phyloP scores from a whole-genome alignment of 2,888 invertebrate genomes.

The Syrphus vitripennis region DNA sequence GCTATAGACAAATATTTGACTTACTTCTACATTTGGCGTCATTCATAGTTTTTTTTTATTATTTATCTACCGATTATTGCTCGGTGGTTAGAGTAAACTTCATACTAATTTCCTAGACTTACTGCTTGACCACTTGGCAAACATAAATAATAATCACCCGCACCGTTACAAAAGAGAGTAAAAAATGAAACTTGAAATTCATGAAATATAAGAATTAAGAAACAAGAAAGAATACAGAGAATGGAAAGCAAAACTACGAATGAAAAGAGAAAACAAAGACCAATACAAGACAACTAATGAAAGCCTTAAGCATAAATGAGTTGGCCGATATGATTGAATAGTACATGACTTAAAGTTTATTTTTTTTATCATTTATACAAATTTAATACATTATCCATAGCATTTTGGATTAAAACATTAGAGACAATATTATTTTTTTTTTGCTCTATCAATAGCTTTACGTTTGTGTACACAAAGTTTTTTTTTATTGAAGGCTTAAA shows the following conservation, averaged over 20 bases:
- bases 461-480: no score
- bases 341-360: neutral
- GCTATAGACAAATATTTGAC: slow-evolving; percentile 62
- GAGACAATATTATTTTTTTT: no score
- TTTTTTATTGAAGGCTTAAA: no score
- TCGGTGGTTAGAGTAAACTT: slow-evolving; percentile 29
- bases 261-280: neutral
- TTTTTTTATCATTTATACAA: no score
- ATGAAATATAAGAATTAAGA: neutral
- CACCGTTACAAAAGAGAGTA: slow-evolving; percentile 43
- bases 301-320: slow-evolving; percentile 49
- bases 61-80: slow-evolving; percentile 30
- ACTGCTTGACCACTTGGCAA: slow-evolving; percentile 28
- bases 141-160: neutral
- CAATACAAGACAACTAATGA: slow-evolving; percentile 33
- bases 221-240: neutral
- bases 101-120: slow-evolving; percentile 44
- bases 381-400: neutral
- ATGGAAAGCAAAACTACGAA: neutral
- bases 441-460: no score
- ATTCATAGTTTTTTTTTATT: slow-evolving; percentile 31
- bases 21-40: slow-evolving; percentile 66
- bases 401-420: no score
- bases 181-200: neutral
- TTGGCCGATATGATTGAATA: slow-evolving; percentile 17